Evolutionary conservation across 1,140 invertebrate species (phyloP), one percentile per base, ranked within the genome.

Genomic region (Hermatobates lingyangjiaoensis): DNA sequence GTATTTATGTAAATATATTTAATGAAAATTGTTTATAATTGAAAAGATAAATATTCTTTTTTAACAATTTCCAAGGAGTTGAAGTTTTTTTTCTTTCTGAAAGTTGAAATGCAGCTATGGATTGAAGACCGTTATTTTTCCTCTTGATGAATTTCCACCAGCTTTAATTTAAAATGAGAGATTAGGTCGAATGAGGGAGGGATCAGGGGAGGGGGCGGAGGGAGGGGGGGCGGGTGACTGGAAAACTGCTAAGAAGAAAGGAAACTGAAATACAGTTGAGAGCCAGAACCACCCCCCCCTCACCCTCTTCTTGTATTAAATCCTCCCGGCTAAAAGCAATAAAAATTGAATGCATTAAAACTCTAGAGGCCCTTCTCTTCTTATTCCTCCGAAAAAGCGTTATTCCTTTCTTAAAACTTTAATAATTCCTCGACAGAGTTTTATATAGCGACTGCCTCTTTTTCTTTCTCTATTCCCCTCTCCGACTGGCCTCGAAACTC

Each of bases 261-360:
- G 21, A 42, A 42, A 42, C 30, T 34, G 39, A 42, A 42, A 42
- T 42, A 42, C 39, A 42, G 14, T 42, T 42, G 39, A n/a, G n/a
- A n/a, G n/a, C n/a, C n/a, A n/a, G n/a, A n/a, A n/a, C n/a, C n/a
- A n/a, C 39, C 30, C n/a, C n/a, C 4, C 18, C 39, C 21, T 42
- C 18, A 18, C 18, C 39, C 39, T 42, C 39, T 42, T 42, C 21
- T 18, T 42, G 39, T 42, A 42, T 42, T 42, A 42, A 42, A 42
- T 42, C 39, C 39, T 42, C 39, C 18, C 39, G 14, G 30, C 39
- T 42, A 42, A 42, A 20, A 42, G 39, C 39, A 42, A 42, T 42
- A 42, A 42, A 42, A 42, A 42, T 42, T 42, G 39, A 42, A 42
- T 42, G 39, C 39, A 42, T 42, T 42, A 42, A 42, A 42, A 42